These are phyloP conservation scores for Leptinotarsa juncta DNA, from an alignment of 2,888 invertebrate genomes.

Conservation along the genomic window DNA sequence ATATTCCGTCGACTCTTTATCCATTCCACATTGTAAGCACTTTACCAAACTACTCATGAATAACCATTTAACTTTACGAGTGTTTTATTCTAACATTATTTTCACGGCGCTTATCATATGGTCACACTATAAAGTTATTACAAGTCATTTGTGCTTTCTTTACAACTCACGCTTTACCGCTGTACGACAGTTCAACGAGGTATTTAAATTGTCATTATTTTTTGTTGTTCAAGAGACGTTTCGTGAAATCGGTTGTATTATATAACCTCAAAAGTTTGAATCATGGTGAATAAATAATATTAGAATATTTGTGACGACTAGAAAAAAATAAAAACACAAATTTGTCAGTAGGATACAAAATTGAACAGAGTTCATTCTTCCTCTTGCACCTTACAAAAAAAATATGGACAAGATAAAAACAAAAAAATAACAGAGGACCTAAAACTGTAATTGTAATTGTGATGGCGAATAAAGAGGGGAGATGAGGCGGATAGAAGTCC, in stretches of 20 bases:
- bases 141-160: not conserved
- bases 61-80: not conserved
- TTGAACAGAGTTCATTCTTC: too few relatives aligned
- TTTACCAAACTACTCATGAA: not conserved
- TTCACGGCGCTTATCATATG: conserved; percentile 6
- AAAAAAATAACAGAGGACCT: too few relatives aligned
- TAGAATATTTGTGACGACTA: too few relatives aligned
- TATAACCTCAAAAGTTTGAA: not conserved
- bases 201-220: not conserved
- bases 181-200: not conserved
- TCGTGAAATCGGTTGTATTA: not conserved
- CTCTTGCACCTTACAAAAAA: too few relatives aligned
- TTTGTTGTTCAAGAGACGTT: not conserved
- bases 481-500: too few relatives aligned
- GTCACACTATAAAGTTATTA: conserved; percentile 16
- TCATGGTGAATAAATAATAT: not conserved
- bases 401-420: too few relatives aligned
- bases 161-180: not conserved
- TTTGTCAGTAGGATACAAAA: too few relatives aligned
- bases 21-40: too few relatives aligned
- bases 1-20: too few relatives aligned
- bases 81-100: conserved; percentile 13
- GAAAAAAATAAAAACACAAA: too few relatives aligned
- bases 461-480: too few relatives aligned
- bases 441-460: too few relatives aligned